phyloP scores from a whole-genome alignment of 2,113 vertebrate species.

The Aptenodytes patagonicus region DNA sequence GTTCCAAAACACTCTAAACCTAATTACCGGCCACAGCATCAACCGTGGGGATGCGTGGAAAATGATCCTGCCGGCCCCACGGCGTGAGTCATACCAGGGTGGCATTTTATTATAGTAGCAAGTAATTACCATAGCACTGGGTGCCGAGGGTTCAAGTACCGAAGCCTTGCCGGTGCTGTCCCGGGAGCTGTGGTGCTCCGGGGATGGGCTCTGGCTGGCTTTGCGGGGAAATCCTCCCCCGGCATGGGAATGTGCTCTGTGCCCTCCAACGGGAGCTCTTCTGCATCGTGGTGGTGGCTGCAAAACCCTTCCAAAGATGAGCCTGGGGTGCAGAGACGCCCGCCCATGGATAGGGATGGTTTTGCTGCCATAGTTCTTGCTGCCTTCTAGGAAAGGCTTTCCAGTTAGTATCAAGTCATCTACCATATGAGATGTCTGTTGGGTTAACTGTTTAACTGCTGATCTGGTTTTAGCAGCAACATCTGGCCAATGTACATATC shows the following conservation, averaged over 20 bases:
- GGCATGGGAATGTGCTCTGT: background rate
- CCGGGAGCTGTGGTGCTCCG: fast-evolving
- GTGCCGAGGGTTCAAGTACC: background rate
- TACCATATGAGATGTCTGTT: background rate
- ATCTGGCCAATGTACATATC: background rate
- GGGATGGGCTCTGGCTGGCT: background rate
- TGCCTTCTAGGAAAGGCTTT: background rate
- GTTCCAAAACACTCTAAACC: background rate
- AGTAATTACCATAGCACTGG: background rate
- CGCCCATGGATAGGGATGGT: background rate
- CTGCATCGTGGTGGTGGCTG: background rate
- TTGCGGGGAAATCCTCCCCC: background rate
- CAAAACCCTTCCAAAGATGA: background rate
- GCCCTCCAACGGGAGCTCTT: background rate
- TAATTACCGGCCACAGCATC: background rate
- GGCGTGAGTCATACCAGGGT: background rate
- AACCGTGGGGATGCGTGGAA: background rate
- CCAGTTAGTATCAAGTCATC: background rate
- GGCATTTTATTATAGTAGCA: background rate
- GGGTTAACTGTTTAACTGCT: background rate
- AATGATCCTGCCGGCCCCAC: background rate
- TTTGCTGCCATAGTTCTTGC: background rate
- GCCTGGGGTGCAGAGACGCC: background rate
- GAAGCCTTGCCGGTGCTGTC: fast-evolving
- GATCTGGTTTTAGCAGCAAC: background rate